These are phyloP conservation scores for Phylloscopus trochiloides DNA, from an alignment of 2,113 vertebrate genomes.

Conservation along the genomic window DNA sequence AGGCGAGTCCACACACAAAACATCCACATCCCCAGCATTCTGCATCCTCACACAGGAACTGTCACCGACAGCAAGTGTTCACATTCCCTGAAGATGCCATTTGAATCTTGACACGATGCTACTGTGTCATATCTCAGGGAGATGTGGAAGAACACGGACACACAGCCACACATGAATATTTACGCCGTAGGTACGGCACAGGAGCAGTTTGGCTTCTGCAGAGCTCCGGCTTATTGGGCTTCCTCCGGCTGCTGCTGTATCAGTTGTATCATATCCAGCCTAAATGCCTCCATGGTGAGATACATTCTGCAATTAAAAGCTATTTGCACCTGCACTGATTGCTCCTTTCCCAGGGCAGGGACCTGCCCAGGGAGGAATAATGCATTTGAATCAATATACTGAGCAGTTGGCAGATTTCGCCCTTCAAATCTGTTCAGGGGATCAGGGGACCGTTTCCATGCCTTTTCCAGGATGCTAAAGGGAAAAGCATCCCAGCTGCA, in stretches of 20 bases:
- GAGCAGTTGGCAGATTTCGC: slow-evolving; percentile 47
- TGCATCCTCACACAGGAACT: rapidly evolving
- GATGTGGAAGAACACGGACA: neutral
- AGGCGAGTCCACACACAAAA: neutral
- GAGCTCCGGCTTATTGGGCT: neutral
- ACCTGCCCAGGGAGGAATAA: slow-evolving; percentile 44
- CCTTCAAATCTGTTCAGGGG: slow-evolving; percentile 40
- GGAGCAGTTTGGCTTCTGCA: slow-evolving; percentile 5
- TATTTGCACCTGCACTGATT: slow-evolving; percentile 56
- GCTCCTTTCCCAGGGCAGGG: slow-evolving; percentile 43
- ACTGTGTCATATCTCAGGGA: neutral
- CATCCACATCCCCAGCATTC: neutral
- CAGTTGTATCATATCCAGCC: slow-evolving; percentile 21
- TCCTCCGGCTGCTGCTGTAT: neutral
- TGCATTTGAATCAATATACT: slow-evolving; percentile 18
- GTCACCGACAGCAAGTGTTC: neutral
- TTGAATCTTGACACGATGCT: neutral
- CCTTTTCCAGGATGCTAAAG: neutral
- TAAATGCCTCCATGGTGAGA: slow-evolving; percentile 52
- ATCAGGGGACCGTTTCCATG: neutral
- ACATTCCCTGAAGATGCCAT: neutral
- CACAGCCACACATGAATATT: neutral
- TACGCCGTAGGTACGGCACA: neutral
- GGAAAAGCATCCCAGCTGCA: slow-evolving; percentile 1
- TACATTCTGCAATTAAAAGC: slow-evolving; percentile 64